Evolutionary conservation across 2,113 vertebrate genomes (phyloP).

Genomic region (Condylura cristata): DNA sequence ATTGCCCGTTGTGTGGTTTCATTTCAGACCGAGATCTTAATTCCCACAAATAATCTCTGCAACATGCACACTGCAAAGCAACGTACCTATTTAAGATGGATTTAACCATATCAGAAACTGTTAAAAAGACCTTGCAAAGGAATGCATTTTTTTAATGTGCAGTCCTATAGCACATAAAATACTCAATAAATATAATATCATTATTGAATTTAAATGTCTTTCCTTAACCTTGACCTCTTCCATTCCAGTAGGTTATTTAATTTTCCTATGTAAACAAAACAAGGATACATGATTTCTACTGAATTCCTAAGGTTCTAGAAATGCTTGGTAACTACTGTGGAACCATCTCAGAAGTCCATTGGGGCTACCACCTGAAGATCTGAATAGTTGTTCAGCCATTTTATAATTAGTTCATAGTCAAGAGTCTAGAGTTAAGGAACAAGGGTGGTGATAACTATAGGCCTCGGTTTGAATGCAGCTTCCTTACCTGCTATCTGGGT

Average conservation of each 20-base stretch:
- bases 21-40: slow-evolving; percentile 19
- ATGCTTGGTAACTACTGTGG: background rate
- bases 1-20: slow-evolving; percentile 7
- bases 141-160: background rate
- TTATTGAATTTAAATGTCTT: background rate
- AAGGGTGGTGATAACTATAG: too few species aligned
- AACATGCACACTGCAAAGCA: background rate
- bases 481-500: background rate
- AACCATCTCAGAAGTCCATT: background rate
- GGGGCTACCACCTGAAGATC: background rate
- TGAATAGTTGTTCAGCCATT: background rate
- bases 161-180: background rate
- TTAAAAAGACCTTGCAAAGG: background rate
- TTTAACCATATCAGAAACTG: background rate
- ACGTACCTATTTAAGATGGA: background rate
- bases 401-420: background rate
- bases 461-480: background rate
- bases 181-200: background rate
- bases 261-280: background rate
- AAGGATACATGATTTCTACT: background rate
- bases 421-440: background rate
- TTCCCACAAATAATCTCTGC: background rate
- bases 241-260: background rate
- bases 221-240: background rate
- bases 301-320: background rate